Base-by-base conservation (phyloP, 2,888 invertebrate species). In the Mycalesis mineus region DNA sequence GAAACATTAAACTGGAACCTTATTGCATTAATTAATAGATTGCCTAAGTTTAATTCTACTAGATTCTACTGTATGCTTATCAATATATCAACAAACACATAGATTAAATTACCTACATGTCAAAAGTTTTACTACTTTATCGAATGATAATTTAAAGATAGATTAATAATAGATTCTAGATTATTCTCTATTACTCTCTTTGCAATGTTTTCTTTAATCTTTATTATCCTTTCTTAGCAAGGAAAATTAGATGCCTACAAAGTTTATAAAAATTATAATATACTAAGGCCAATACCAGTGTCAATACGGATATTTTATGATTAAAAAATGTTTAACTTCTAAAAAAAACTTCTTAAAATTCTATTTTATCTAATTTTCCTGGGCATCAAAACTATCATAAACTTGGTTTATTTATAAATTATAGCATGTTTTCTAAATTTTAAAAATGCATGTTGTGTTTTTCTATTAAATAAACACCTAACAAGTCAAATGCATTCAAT, bases 141-240 rank as follows among this genome's bases (percentile, higher is more conserved):
- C 11, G 31, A 31, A 33, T 33, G 33, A 15, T 28, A 49, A 39
- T 41, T 13, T 28, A 42, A n/a, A 42, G n/a, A n/a, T n/a, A n/a
- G n/a, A n/a, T n/a, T n/a, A n/a, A n/a, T n/a, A n/a, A 4, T 39
- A 36, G 33, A n/a, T 39, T 52, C 60, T 61, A 61, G 55, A 61
- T 68, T n/a, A n/a, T n/a, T 71, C 74, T 72, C 62, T 70, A 65
- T 73, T 66, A 73, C 73, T 74, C 80, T 86, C 88, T 89, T 88
- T 89, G 89, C 89, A 89, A 88, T 89, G 89, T 89, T 89, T 89
- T 88, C 89, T 77, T 79, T 77, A 5, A 52, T 50, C 40, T 33
- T 17, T 36, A 49, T 39, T 48, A 50, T 9, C 36, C 39, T 33
- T 47, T 62, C 65, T 69, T 68, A 64, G 63, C 72, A 78, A 11